Base-by-base conservation (phyloP, 2,797 vertebrate genomes). In the Pyrocephalus nanus region DNA sequence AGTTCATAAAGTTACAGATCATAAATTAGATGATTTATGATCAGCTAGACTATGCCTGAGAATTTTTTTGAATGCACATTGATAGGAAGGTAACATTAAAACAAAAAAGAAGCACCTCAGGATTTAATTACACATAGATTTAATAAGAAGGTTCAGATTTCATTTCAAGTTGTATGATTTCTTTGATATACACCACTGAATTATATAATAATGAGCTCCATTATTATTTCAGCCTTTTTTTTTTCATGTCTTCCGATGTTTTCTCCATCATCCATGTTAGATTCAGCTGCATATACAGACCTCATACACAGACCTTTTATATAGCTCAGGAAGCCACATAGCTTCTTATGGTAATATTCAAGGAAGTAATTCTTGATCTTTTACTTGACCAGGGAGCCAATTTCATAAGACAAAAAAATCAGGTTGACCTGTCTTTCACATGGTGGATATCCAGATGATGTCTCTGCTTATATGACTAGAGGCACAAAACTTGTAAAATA, bases 301-400 rank as follows among this genome's bases (percentile, higher is more conserved):
- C 23, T 62, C 32, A 58, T 9, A 45, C 2, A 12, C 11, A 75
- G 38, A 48, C 6, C 5, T 38, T 48, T 45, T 27, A 47, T 19
- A 42, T 4, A 10, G 3, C 26, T 72, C 0, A 0, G 16, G 23
- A 92, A 87, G 12, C 2, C 32, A 42, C 22, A 26, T 9, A 45
- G 6, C 6, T 3, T 88, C 8, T 64, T 36, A 21, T 4, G 15
- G 3, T 73, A 47, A 62, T 29, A 77, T 20, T 66, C 27, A 76
- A 66, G 17, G 9, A 85, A 57, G 26, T 36, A 66, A 36, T 55
- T 67, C 17, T 36, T 2, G 2, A 55, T 29, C 7, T 84, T 80
- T 64, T 60, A 64, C 5, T 86, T 81, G 32, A 60, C 4, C 3
- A 74, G 40, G 76, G 21, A 45, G 74, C 0, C 12, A 70, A n/a